A percentile compares a stretch with the other conserved stretches of the same genome.
Evolutionary conservation across 2,797 vertebrate genomes (phyloP).

Genomic region (Lacerta viridis): DNA sequence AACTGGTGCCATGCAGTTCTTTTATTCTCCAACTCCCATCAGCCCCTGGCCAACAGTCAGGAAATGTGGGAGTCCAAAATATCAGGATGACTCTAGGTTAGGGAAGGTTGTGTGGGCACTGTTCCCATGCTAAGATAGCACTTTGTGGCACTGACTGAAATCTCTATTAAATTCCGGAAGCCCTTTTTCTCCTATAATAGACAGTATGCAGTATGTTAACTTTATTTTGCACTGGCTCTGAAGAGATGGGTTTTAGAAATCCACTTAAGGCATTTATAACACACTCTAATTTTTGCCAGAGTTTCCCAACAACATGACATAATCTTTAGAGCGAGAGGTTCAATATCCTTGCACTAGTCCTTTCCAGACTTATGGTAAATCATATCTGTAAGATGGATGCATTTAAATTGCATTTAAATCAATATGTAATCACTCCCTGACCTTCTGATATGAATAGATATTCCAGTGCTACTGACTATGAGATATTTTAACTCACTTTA

Average conservation of each 20-base stretch:
- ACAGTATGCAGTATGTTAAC: neutral
- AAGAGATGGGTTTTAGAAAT: slow-evolving; percentile 21
- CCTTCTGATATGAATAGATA: slow-evolving; percentile 43
- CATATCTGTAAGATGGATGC: slow-evolving; percentile 34
- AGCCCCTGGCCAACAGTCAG: too few relatives aligned
- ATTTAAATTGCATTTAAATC: slow-evolving; percentile 55
- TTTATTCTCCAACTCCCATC: too few relatives aligned
- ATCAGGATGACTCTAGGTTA: too few relatives aligned
- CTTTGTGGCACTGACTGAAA: neutral
- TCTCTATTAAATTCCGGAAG: neutral
- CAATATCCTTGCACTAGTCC: neutral
- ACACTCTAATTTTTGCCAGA: slow-evolving; percentile 29
- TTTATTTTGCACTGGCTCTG: neutral
- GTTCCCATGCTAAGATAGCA: neutral
- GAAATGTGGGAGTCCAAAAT: too few relatives aligned
- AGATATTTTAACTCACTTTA: slow-evolving; percentile 48
- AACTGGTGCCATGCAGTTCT: too few relatives aligned
- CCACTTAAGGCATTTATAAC: neutral
- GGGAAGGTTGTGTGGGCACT: too few relatives aligned
- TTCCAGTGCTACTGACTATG: slow-evolving; percentile 44
- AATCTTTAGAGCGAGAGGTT: slow-evolving; percentile 32
- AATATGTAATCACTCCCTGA: slow-evolving; percentile 54
- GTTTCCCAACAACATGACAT: slow-evolving; percentile 17
- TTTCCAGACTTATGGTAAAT: slow-evolving; percentile 52
- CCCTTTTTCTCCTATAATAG: neutral